Base-by-base conservation (phyloP, 2,797 vertebrate genomes). In the Notolepis coatsorum region DNA sequence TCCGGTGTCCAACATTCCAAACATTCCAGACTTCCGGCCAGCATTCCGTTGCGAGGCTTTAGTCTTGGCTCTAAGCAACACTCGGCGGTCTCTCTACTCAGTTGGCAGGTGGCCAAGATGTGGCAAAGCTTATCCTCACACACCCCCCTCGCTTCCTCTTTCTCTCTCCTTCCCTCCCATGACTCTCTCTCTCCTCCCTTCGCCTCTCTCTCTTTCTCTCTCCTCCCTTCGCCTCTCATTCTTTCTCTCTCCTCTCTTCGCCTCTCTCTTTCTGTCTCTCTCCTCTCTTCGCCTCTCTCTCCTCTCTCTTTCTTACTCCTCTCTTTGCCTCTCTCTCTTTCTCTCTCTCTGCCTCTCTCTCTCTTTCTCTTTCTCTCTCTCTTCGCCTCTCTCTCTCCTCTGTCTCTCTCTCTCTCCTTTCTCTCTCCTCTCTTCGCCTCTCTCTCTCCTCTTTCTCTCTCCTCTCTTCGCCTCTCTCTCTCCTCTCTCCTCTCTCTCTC, bases 1-100 rank as follows among this genome's bases (percentile, higher is more conserved):
- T 53, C 2, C 5, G 1, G 53, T 69, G 70, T 67, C 42, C 46
- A 47, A 58, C 76, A 79, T 88, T 88, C 76, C 84, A 57, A 21
- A 71, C 80, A 64, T 84, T 86, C 82, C 58, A 77, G 59, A 71
- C 65, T 38, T 10, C 2, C 1, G 9, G 9, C 24, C 20, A 2
- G 25, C 27, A 18, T 73, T 58, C 68, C 73, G 23, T 25, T 18
- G 15, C 30, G 7, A 46, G 60, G 46, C 54, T 81, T 76, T 38
- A 45, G 39, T 71, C 65, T 58, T 61, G 59, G 58, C 54, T 66
- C 58, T n/a, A n/a, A n/a, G n/a, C n/a, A n/a, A n/a, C n/a, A n/a
- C n/a, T n/a, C 61, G 1, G 9, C 3, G 13, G 41, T 50, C 20
- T 59, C 38, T 20, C 39, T 51, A 7, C n/a, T n/a, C 3, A n/a